Evolutionary conservation across 2,888 invertebrate genomes (phyloP), one percentile per base, ranked within the genome.

Genomic region (Drosophila imparisetae): DNA sequence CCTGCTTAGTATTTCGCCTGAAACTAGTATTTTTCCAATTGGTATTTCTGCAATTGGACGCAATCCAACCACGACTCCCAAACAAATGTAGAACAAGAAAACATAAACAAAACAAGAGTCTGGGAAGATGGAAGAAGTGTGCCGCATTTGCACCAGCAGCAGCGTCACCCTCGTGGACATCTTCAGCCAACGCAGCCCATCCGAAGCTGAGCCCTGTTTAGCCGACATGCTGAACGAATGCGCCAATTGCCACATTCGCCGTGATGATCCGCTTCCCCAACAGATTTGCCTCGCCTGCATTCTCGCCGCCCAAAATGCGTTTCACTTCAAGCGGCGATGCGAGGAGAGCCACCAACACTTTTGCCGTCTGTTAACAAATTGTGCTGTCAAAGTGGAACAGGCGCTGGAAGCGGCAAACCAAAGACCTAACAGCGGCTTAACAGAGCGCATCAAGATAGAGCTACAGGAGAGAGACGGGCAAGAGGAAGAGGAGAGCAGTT

Each of bases 241-340:
- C 30, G 73, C 78, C 27, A 70, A 65, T 53, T 86, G 75, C 49
- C 49, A 66, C n/a, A 85, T 73, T 50, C 66, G 27, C 1, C 45
- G 29, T 4, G 66, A 65, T 13, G 77, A 79, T 60, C 55, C 55
- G 4, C 78, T 91, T n/a, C 92, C 92, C 0, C 80, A 84, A 8
- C 75, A 84, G n/a, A 91, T 92, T 4, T 92, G 92, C 63, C n/a
- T 60, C 5, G 68, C 74, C 38, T 92, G 92, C 70, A 62, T 81
- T n/a, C 48, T 81, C 21, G 77, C 75, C 24, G 76, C 90, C 4
- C 78, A 70, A 29, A 74, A 75, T 50, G 88, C 92, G 0, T 91
- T 80, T 72, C 63, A 72, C 18, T 91, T 92, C 53, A 91, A 90
- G 62, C 76, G 83, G 30, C 78, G 81, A 64, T 92, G 90, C 52